Evolutionary conservation across 2,888 invertebrate genomes (phyloP).

Genomic region (Eupithecia vulgata): DNA sequence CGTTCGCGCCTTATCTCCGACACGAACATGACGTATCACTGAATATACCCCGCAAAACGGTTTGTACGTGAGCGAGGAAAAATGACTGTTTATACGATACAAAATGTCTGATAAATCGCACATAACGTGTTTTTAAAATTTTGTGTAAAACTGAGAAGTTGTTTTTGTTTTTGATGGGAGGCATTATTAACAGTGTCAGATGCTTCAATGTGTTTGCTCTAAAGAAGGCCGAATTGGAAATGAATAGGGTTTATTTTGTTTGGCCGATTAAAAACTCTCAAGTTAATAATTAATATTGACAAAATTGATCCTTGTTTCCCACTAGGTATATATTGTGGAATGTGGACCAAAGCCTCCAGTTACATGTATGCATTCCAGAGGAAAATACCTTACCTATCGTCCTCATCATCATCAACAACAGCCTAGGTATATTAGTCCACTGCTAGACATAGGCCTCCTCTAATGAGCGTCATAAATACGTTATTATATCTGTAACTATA

Average conservation of each 20-base stretch:
- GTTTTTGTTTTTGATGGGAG: neutral
- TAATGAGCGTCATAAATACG: too few relatives aligned
- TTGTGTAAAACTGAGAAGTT: neutral
- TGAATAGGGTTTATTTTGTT: neutral
- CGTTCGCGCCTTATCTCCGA: constrained; percentile 43
- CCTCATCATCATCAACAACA: too few relatives aligned
- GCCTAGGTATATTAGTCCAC: too few relatives aligned
- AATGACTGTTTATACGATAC: constrained; percentile 35
- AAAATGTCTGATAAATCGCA: constrained; percentile 29
- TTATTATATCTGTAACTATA: too few relatives aligned
- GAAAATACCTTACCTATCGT: too few relatives aligned
- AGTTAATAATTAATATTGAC: too few relatives aligned
- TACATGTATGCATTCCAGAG: too few relatives aligned
- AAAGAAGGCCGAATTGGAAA: neutral
- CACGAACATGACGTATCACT: constrained; percentile 45
- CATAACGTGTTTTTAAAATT: constrained; percentile 21
- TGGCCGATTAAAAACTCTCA: neutral
- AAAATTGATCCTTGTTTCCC: too few relatives aligned
- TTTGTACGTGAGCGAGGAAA: constrained; percentile 34
- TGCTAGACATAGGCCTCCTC: too few relatives aligned
- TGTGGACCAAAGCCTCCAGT: too few relatives aligned
- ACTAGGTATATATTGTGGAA: too few relatives aligned
- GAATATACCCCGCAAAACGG: constrained; percentile 36
- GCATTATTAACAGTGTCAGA: neutral
- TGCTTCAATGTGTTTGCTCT: neutral